phyloP scores from a whole-genome alignment of 2,113 vertebrate genomes.

The Nannospalax galili region DNA sequence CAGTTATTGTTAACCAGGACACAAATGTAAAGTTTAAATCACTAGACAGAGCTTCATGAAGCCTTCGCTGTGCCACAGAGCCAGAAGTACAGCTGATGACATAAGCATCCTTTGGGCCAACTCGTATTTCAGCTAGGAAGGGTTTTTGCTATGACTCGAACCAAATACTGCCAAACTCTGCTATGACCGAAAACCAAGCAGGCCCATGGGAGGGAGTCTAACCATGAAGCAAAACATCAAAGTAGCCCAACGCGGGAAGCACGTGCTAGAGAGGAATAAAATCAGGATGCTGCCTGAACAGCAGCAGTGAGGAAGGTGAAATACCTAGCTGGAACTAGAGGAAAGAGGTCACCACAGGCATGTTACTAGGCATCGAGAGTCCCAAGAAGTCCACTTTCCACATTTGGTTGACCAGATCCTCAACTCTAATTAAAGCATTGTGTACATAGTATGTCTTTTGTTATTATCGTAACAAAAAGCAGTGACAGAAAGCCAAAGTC shows the following conservation, averaged over 20 bases:
- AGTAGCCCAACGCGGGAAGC: no score
- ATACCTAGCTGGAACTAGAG: neutral
- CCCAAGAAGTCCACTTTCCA: slow-evolving; percentile 22
- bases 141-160: slow-evolving; percentile 16
- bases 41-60: slow-evolving; percentile 23
- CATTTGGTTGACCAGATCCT: neutral
- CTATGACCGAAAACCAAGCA: neutral
- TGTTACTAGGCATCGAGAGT: neutral
- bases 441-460: neutral
- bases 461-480: neutral
- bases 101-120: slow-evolving; percentile 6
- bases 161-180: neutral
- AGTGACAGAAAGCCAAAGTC: neutral
- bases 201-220: neutral
- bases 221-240: neutral
- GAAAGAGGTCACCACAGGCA: neutral
- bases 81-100: slow-evolving; percentile 42
- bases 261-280: neutral
- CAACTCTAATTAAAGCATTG: neutral
- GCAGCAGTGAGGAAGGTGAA: neutral
- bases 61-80: neutral
- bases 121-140: slow-evolving; percentile 1
- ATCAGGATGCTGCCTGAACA: neutral
- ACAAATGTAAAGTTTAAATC: no score
- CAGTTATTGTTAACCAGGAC: no score